Conservation (phyloP, 2,888 invertebrate genomes). For the Molorchus minor region DNA sequence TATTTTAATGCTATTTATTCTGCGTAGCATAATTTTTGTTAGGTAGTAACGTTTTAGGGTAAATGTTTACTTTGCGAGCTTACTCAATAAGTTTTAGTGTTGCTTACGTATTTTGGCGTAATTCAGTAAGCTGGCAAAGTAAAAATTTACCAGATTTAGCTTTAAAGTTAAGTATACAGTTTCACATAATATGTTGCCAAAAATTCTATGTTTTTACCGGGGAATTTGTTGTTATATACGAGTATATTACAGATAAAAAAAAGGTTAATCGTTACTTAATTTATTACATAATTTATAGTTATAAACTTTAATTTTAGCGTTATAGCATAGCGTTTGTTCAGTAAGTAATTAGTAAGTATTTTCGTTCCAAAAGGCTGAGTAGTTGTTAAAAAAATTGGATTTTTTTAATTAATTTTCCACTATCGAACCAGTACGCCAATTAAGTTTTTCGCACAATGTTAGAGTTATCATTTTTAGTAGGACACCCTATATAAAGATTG, state of each 20-base stretch:
- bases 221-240: too few relatives aligned
- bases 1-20: constrained; percentile 14
- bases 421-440: too few relatives aligned
- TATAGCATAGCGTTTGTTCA: not conserved
- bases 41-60: not conserved
- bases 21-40: constrained; percentile 10
- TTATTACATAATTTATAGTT: not conserved
- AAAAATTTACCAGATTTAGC: too few relatives aligned
- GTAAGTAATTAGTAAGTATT: not conserved
- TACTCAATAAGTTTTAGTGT: too few relatives aligned
- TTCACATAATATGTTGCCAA: too few relatives aligned
- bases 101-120: too few relatives aligned
- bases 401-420: not conserved
- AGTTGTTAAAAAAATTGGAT: constrained; percentile 1
- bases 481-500: too few relatives aligned
- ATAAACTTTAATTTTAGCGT: not conserved
- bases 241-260: too few relatives aligned
- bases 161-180: not conserved
- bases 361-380: constrained; percentile 22
- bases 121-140: too few relatives aligned
- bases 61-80: too few relatives aligned
- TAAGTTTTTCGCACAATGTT: too few relatives aligned
- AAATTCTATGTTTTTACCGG: not conserved
- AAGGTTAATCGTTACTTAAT: not conserved
- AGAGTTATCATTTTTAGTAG: too few relatives aligned